These are phyloP conservation scores for Hartigia nigra DNA, from an alignment of 2,888 invertebrate species.

Conservation along the genomic window DNA sequence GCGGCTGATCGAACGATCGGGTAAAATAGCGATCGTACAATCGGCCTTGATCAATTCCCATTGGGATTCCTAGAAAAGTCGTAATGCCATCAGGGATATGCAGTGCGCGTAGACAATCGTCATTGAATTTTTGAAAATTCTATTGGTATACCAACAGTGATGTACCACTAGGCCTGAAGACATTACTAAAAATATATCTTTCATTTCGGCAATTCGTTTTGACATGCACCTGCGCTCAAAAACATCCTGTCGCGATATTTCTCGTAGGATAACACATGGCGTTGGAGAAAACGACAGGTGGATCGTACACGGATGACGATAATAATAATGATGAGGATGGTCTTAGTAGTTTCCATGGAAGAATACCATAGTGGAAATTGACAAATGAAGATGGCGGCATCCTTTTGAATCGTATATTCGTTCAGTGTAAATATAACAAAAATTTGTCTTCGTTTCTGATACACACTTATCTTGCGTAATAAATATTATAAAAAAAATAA, in stretches of 20 bases:
- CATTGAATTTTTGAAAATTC: not conserved
- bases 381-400: slow-evolving; percentile 50
- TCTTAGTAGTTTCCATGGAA: not conserved
- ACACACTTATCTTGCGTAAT: not conserved
- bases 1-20: not conserved
- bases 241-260: not conserved
- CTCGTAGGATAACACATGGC: not conserved
- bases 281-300: not conserved
- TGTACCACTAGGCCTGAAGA: too few relatives aligned
- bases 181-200: not conserved
- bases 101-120: not conserved
- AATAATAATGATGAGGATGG: not conserved
- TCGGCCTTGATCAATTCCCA: not conserved
- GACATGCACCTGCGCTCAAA: slow-evolving; percentile 2
- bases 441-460: not conserved
- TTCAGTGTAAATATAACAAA: slow-evolving; percentile 19
- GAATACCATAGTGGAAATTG: slow-evolving; percentile 24
- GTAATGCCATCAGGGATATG: not conserved
- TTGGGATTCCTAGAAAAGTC: not conserved
- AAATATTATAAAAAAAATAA: not conserved
- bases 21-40: not conserved
- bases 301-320: not conserved
- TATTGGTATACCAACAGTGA: too few relatives aligned
- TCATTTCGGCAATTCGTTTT: not conserved
- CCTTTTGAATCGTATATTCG: slow-evolving; percentile 18